These are phyloP conservation scores for Coleophora deauratella DNA, from an alignment of 2,888 invertebrate genomes.

Conservation along the genomic window DNA sequence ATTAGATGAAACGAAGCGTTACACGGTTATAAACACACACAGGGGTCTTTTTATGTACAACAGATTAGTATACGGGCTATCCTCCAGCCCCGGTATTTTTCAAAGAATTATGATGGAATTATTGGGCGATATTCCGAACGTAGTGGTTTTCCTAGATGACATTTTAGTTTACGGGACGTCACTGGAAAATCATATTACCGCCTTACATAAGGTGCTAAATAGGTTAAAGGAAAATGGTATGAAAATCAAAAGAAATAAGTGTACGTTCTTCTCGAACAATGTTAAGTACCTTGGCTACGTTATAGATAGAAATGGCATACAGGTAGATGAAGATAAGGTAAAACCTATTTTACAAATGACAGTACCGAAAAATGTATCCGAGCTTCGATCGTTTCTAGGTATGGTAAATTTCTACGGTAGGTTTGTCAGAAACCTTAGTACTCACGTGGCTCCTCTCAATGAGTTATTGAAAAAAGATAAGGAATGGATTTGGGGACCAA, in stretches of 20 bases:
- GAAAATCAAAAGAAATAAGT: no score
- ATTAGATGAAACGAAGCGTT: no score
- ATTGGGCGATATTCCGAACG: not conserved
- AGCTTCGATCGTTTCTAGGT: constrained; percentile 1
- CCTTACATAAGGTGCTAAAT: not conserved
- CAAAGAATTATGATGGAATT: constrained; percentile 8
- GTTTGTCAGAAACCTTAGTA: constrained; percentile 5
- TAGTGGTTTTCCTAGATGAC: not conserved
- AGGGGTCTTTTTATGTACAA: constrained; percentile 1
- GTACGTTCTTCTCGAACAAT: no score
- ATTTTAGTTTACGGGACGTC: not conserved
- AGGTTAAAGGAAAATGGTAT: not conserved
- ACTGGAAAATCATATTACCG: not conserved
- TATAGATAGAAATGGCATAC: no score
- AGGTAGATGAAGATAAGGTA: not conserved
- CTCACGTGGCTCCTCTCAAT: constrained; percentile 1
- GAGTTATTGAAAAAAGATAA: constrained; percentile 1
- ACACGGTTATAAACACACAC: not conserved
- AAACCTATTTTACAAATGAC: not conserved
- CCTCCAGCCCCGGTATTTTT: constrained; percentile 8
- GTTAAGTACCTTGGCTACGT: no score
- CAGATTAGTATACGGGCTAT: constrained; percentile 6
- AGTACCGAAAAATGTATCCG: not conserved
- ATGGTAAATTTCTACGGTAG: constrained; percentile 6
- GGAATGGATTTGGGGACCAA: no score